Conservation (phyloP, 2,797 vertebrate genomes). For the Lutjanus argentimaculatus region DNA sequence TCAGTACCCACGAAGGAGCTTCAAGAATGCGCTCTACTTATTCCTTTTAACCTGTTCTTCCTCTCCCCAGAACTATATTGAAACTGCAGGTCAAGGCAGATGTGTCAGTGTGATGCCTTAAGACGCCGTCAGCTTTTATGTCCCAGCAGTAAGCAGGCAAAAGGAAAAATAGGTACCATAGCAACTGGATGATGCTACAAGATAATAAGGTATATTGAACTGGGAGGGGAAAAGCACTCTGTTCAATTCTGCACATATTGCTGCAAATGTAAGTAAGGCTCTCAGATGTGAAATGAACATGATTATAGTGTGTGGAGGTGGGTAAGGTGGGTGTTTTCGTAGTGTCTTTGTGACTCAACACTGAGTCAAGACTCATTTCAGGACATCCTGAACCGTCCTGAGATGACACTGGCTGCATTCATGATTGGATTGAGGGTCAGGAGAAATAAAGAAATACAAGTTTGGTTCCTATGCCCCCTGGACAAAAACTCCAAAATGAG, state of each 20-base stretch:
- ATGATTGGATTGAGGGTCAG: conserved; percentile 35
- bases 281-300: conserved; percentile 43
- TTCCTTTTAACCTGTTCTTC: background rate
- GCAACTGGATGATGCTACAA: background rate
- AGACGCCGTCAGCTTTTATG: background rate
- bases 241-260: background rate
- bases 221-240: background rate
- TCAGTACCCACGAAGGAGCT: background rate
- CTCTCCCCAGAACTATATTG: background rate
- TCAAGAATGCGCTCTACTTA: background rate
- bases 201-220: conserved; percentile 17
- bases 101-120: conserved; percentile 10
- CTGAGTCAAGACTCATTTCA: conserved; percentile 54
- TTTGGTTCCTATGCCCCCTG: conserved; percentile 9
- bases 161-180: conserved; percentile 22
- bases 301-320: conserved; percentile 50
- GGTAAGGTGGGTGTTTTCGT: conserved; percentile 38
- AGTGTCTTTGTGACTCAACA: conserved; percentile 62
- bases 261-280: conserved; percentile 24
- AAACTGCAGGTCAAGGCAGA: background rate
- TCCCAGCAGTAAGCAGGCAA: conserved; percentile 28
- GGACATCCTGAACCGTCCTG: conserved; percentile 39
- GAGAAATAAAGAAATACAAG: conserved; percentile 7
- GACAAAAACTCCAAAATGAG: conserved; percentile 26
- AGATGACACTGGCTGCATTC: conserved; percentile 34